phyloP scores from a whole-genome alignment of 2,888 invertebrate species.

The Andrena fulva region DNA sequence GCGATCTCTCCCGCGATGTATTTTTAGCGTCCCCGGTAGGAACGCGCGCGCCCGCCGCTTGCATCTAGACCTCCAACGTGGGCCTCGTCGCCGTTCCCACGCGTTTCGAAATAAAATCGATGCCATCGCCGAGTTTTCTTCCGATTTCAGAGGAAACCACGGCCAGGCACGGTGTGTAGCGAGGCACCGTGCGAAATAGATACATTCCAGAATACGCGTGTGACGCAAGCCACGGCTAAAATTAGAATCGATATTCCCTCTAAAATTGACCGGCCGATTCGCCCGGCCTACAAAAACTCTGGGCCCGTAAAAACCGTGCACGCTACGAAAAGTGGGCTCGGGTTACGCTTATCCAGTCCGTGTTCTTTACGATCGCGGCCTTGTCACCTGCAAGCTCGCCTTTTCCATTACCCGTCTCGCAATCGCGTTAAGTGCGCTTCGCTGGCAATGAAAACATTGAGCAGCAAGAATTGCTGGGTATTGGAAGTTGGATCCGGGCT shows the following conservation, averaged over 20 bases:
- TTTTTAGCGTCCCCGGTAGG: constrained; percentile 30
- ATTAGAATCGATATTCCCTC: constrained; percentile 69
- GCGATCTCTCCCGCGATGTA: constrained; percentile 3
- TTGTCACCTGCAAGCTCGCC: not conserved
- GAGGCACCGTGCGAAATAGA: constrained; percentile 31
- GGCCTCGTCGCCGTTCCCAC: not conserved
- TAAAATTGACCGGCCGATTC: constrained; percentile 64
- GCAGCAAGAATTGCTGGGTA: not conserved
- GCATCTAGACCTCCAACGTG: not conserved
- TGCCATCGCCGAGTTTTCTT: not conserved
- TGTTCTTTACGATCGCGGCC: not conserved
- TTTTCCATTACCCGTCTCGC: too few relatives aligned
- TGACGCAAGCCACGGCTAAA: constrained; percentile 65
- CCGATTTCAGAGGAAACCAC: constrained; percentile 26
- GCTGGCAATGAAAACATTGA: not conserved
- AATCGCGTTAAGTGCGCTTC: not conserved
- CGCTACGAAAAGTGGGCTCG: not conserved
- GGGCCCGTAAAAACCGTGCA: constrained; percentile 9
- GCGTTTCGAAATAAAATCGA: constrained; percentile 24
- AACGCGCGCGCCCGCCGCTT: not conserved
- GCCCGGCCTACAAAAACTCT: constrained; percentile 30
- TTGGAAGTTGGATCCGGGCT: not conserved
- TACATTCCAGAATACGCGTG: constrained; percentile 35
- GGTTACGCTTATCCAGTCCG: constrained; percentile 17
- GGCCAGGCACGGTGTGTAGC: not conserved